Evolutionary conservation across 2,888 invertebrate species (phyloP).

Genomic region (Rhagium mordax): DNA sequence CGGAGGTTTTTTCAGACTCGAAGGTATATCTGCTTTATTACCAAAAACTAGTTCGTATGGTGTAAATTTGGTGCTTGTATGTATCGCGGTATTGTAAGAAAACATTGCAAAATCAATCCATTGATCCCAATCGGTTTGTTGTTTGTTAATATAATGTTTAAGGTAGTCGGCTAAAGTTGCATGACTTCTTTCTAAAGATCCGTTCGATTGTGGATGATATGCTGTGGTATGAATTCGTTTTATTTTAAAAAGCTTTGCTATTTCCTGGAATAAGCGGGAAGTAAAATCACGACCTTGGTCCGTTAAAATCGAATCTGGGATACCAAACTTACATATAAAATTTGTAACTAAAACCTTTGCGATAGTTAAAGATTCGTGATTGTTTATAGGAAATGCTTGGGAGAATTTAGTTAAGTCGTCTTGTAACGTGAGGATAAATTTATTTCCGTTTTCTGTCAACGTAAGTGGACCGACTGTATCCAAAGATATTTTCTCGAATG

Average conservation of each 20-base stretch:
- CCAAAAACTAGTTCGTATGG: neutral
- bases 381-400: constrained; percentile 57
- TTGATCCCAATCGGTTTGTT: constrained; percentile 62
- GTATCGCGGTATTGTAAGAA: neutral
- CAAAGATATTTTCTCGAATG: constrained; percentile 50
- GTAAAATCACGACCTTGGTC: constrained; percentile 49
- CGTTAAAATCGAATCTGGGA: constrained; percentile 45
- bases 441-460: constrained; percentile 55
- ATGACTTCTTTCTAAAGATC: constrained; percentile 61
- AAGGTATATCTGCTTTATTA: constrained; percentile 20
- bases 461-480: constrained; percentile 62
- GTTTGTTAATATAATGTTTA: constrained; percentile 60
- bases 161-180: constrained; percentile 61
- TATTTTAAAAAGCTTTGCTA: constrained; percentile 58
- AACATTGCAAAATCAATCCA: constrained; percentile 54
- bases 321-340: constrained; percentile 52
- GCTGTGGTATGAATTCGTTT: constrained; percentile 56
- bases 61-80: neutral
- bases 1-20: constrained; percentile 34
- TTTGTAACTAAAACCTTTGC: constrained; percentile 26
- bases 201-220: constrained; percentile 59
- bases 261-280: constrained; percentile 54
- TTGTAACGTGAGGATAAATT: constrained; percentile 61
- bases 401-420: constrained; percentile 63
- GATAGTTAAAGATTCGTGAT: constrained; percentile 55